Evolutionary conservation across 2,888 invertebrate species (phyloP).

Genomic region (Digitonthophagus gazella): DNA sequence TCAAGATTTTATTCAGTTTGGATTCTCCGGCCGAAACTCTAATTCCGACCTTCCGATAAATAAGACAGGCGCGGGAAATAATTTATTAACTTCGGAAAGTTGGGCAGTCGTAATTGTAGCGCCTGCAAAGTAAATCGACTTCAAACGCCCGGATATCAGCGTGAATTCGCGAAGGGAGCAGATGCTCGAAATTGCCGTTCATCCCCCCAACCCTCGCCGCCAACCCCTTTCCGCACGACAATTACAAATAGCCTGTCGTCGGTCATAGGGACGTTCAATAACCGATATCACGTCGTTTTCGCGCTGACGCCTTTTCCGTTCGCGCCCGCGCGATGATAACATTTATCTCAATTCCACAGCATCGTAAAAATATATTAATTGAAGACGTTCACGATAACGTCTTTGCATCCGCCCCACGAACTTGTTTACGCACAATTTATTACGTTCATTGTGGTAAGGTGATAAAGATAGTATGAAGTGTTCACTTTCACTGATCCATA

Average conservation of each 20-base stretch:
- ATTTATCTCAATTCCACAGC: slow-evolving; percentile 27
- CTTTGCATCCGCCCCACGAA: neutral
- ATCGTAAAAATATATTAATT: slow-evolving; percentile 24
- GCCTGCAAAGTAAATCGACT: neutral
- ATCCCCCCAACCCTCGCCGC: slow-evolving; percentile 1
- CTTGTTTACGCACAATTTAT: slow-evolving; percentile 15
- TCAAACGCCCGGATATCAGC: neutral
- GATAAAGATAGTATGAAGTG: too few relatives aligned
- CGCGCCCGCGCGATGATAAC: neutral
- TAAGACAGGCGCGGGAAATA: neutral
- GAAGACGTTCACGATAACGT: neutral
- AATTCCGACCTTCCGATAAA: neutral
- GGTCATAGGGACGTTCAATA: slow-evolving; percentile 15
- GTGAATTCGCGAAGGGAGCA: neutral
- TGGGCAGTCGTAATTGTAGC: neutral
- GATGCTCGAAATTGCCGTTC: slow-evolving; percentile 8
- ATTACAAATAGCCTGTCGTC: slow-evolving; percentile 15
- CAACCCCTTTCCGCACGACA: slow-evolving; percentile 7
- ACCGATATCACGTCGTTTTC: slow-evolving; percentile 12
- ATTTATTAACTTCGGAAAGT: neutral
- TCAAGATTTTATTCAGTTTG: neutral
- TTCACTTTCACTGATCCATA: too few relatives aligned
- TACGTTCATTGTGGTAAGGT: neutral
- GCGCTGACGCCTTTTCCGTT: slow-evolving; percentile 13
- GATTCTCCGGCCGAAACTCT: neutral